Conservation (phyloP, 1,140 invertebrate species). For the Euschistus heros region DNA sequence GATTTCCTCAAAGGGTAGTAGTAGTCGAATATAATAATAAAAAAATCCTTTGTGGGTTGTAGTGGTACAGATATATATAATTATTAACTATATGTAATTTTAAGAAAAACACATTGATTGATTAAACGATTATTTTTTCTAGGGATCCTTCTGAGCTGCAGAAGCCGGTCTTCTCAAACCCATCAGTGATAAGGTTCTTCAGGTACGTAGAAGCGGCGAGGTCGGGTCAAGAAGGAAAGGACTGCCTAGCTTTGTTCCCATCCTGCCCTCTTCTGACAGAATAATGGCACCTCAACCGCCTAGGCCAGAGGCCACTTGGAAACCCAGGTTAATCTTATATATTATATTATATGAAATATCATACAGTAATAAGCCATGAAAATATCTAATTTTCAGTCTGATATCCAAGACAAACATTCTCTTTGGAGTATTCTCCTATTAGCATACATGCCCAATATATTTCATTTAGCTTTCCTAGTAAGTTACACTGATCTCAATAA, state of each 20-base stretch:
- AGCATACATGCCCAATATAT: background rate
- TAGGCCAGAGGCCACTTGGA: constrained; percentile 7
- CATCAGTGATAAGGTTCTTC: constrained; percentile 62
- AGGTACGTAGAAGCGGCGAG: constrained; percentile 66
- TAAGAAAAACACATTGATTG: constrained; percentile 15
- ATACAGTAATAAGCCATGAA: background rate
- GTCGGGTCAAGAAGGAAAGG: constrained; percentile 66
- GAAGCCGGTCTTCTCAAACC: constrained; percentile 48
- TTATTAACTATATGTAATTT: background rate
- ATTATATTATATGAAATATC: background rate
- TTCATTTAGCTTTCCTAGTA: background rate
- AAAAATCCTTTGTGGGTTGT: too few species aligned
- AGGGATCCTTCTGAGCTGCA: constrained; percentile 62
- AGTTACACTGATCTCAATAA: background rate
- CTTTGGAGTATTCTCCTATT: background rate
- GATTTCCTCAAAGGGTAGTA: too few species aligned
- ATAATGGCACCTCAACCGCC: constrained; percentile 16
- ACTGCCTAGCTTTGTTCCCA: constrained; percentile 57
- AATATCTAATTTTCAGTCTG: background rate
- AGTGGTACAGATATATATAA: too few species aligned
- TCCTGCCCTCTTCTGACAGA: constrained; percentile 50
- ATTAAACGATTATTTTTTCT: constrained; percentile 34
- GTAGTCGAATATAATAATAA: too few species aligned
- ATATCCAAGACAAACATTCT: background rate
- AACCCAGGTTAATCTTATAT: background rate